Conservation (phyloP, 2,888 invertebrate species). For the Apamea epomidion region DNA sequence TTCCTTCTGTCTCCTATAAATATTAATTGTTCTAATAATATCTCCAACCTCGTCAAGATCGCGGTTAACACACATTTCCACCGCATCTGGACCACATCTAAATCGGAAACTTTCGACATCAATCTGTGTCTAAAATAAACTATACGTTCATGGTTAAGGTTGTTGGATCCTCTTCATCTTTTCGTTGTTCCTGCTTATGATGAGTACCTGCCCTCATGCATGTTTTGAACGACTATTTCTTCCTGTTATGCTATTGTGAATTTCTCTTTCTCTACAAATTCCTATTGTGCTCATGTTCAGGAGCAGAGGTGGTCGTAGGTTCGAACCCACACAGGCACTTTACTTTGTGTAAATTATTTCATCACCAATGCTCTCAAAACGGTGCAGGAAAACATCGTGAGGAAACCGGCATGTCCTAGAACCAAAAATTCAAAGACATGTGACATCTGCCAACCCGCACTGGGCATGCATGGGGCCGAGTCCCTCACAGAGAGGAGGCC, state of each 20-base stretch:
- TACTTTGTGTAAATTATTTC: too few species aligned
- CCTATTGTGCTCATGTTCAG: not conserved
- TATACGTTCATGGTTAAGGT: conserved; percentile 52
- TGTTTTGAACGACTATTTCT: not conserved
- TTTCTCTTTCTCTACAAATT: not conserved
- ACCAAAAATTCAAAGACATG: too few species aligned
- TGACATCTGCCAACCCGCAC: too few species aligned
- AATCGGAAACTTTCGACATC: conserved; percentile 45
- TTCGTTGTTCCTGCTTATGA: not conserved
- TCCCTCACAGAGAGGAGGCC: too few species aligned
- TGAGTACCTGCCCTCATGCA: not conserved
- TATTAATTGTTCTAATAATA: conserved; percentile 51
- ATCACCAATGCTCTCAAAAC: too few species aligned
- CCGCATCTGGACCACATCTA: conserved; percentile 52
- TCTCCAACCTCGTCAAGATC: conserved; percentile 21
- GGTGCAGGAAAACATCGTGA: too few species aligned
- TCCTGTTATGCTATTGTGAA: not conserved
- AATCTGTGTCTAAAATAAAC: conserved; percentile 29
- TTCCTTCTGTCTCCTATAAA: conserved; percentile 44
- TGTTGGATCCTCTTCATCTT: conserved; percentile 4
- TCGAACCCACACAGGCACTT: too few species aligned
- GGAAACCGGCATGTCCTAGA: too few species aligned
- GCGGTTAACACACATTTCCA: conserved; percentile 41
- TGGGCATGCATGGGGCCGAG: too few species aligned
- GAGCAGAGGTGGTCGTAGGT: too few species aligned